Evolutionary conservation across 2,113 vertebrate species (phyloP).

Genomic region (Miniopterus natalensis): DNA sequence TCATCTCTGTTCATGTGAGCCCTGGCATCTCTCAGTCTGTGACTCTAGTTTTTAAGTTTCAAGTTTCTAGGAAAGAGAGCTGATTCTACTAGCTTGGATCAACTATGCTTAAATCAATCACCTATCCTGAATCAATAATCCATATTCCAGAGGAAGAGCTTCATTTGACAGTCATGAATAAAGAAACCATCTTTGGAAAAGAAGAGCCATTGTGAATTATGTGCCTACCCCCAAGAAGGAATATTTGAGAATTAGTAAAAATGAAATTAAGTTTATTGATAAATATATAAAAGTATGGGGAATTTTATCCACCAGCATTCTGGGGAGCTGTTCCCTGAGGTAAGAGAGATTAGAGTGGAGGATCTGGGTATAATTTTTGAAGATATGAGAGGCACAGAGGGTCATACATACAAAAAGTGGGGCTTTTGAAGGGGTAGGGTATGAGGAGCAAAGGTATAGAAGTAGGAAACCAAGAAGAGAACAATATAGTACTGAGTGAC

Average conservation of each 20-base stretch:
- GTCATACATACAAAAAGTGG: background rate
- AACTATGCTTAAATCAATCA: background rate
- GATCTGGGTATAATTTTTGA: background rate
- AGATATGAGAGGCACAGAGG: background rate
- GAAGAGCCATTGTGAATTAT: background rate
- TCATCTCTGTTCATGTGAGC: background rate
- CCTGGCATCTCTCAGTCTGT: background rate
- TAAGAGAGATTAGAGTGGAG: background rate
- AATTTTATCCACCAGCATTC: slow-evolving; percentile 24
- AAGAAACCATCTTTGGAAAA: slow-evolving; percentile 33
- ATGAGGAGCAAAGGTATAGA: background rate
- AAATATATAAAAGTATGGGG: background rate
- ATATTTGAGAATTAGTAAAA: slow-evolving; percentile 7
- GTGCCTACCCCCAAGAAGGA: background rate
- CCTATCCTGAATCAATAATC: background rate
- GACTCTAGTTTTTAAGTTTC: background rate
- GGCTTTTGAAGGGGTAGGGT: background rate
- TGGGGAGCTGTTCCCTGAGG: background rate
- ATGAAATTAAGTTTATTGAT: background rate
- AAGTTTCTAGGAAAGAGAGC: background rate
- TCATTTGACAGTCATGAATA: background rate
- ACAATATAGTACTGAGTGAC: background rate
- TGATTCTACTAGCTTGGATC: background rate
- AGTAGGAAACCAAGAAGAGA: background rate
- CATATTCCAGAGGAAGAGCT: background rate